Base-by-base conservation (phyloP, 2,888 invertebrate genomes). In the Luperina nickerlii region DNA sequence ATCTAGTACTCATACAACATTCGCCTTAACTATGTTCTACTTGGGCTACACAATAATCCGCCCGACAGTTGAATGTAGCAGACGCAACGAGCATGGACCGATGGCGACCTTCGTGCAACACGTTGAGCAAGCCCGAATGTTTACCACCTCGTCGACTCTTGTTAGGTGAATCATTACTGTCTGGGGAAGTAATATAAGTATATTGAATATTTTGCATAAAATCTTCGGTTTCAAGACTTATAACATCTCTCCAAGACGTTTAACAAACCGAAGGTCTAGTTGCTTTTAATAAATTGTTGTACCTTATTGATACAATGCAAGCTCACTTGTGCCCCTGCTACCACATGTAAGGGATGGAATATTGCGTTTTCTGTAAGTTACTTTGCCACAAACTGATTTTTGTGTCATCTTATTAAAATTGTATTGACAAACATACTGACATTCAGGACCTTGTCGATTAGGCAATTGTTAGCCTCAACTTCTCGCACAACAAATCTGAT, bases 61-160 rank as follows among this genome's bases (percentile, higher is more conserved):
- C 48, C 48, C 20, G 87, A 82, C 82, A 85, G 42, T 69, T 80
- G 70, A 75, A 72, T 82, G 48, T 45, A 78, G 51, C 63, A 81
- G 72, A 85, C 38, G 77, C 85, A 87, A 78, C 69, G 69, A 76
- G 62, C 78, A 71, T 86, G 68, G 57, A 67, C 57, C 48, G 48
- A 60, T 51, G 60, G 27, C 42, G 71, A 85, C 88, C 89, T 89
- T 89, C 76, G 38, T 76, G 48, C 48, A 45, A 45, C 38, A 65
- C 24, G 27, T 89, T 85, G 68, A 82, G 88, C 62, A 89, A 88
- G 63, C 70, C 71, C 65, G 27, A 78, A 70, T 79, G 66, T 76
- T 79, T 71, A 77, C 72, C 63, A 80, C 67, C 32, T 45, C 42
- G 79, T 78, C 70, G 62, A 27, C 45, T 75, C 57, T n/a, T 66